phyloP scores from a whole-genome alignment of 92 coral and sea anemone genomes.

The Phymanthus crucifer region DNA sequence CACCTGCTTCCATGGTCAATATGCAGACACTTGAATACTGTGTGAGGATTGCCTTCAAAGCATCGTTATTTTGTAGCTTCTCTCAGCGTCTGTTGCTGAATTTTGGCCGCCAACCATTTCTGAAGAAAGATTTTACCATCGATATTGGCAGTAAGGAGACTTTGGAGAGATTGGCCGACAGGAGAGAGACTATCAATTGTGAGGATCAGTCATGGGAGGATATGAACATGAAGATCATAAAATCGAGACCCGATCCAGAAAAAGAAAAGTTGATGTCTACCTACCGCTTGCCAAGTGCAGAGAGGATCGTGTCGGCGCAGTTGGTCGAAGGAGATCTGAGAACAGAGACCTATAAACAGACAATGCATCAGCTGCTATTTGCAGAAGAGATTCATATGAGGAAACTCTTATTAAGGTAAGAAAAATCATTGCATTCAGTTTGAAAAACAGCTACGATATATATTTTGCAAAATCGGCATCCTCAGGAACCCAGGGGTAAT shows the following conservation, averaged over 20 bases:
- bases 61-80: slow-evolving; percentile 61
- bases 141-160: slow-evolving; percentile 48
- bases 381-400: slow-evolving; percentile 77
- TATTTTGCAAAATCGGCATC: no score
- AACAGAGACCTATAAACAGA: slow-evolving; percentile 31
- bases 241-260: slow-evolving; percentile 5
- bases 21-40: slow-evolving; percentile 7
- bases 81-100: slow-evolving; percentile 66
- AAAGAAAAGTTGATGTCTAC: slow-evolving; percentile 28
- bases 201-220: background rate
- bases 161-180: background rate
- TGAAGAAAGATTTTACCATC: slow-evolving; percentile 49
- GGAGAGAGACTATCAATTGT: slow-evolving; percentile 5
- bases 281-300: slow-evolving; percentile 51
- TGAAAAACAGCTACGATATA: no score
- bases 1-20: background rate
- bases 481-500: no score
- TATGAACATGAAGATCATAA: background rate
- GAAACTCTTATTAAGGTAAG: slow-evolving; percentile 59
- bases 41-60: slow-evolving; percentile 45
- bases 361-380: slow-evolving; percentile 73
- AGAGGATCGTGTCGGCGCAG: slow-evolving; percentile 38
- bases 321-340: slow-evolving; percentile 13
- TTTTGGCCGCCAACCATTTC: slow-evolving; percentile 60
- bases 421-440: background rate